Conservation (phyloP, 2,113 vertebrate species). For the Coreoperca whiteheadi region DNA sequence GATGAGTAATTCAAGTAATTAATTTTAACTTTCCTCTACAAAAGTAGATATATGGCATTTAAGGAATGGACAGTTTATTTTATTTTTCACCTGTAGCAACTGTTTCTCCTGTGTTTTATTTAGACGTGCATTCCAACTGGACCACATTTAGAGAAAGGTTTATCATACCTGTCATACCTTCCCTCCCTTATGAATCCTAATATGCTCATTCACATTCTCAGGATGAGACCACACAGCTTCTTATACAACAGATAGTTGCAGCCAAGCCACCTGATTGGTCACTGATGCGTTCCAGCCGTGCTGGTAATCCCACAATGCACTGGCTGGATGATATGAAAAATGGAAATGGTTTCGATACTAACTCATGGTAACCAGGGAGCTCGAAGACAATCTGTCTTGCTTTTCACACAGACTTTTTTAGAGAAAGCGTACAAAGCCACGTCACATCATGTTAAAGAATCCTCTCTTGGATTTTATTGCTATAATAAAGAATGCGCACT, state of each 20-base stretch:
- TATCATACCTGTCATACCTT: conserved; percentile 74
- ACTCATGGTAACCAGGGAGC: conserved; percentile 15
- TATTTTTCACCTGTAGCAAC: conserved; percentile 54
- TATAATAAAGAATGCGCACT: conserved; percentile 26
- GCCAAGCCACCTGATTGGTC: conserved; percentile 45
- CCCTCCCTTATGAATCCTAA: conserved; percentile 70
- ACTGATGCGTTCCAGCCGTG: conserved; percentile 37
- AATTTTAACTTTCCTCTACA: background rate
- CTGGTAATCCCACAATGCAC: conserved; percentile 47
- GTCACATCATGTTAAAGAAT: conserved; percentile 6
- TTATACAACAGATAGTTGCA: conserved; percentile 20
- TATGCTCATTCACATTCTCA: conserved; percentile 58
- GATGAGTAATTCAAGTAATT: background rate
- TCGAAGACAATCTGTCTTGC: conserved; percentile 19
- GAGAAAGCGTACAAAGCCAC: background rate
- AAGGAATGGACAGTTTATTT: conserved; percentile 25
- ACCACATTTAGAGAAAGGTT: conserved; percentile 70
- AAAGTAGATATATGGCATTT: conserved; percentile 6
- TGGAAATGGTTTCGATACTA: conserved; percentile 32
- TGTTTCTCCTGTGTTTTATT: conserved; percentile 43
- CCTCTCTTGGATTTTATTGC: conserved; percentile 29
- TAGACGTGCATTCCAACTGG: conserved; percentile 61
- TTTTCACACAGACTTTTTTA: conserved; percentile 4
- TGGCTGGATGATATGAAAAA: conserved; percentile 27
- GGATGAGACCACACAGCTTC: conserved; percentile 59